Evolutionary conservation across 2,888 invertebrate species (phyloP), one percentile per base, ranked within the genome.

Genomic region (Eudemis profundana): DNA sequence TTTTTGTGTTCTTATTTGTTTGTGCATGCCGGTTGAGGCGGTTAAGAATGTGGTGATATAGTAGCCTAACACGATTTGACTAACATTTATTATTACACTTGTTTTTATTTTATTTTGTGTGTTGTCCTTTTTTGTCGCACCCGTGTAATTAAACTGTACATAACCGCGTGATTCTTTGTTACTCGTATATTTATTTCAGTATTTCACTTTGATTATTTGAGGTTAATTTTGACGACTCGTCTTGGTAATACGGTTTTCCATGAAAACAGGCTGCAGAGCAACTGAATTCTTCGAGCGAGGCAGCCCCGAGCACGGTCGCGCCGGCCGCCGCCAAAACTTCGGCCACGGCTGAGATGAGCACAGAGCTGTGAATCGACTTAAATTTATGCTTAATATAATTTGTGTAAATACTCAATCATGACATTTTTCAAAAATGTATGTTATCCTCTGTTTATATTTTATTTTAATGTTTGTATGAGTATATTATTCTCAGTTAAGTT

Each of bases 281-380:
- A 92, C 84, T 93, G 82, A 90, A 76, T 68, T 64, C 75, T 57
- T 51, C 78, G 57, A 74, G 72, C 63, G 81, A 78, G 66, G 74
- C 59, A 68, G 70, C 67, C 71, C 70, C 44, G 84, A 70, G 74
- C 68, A 73, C 74, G 60, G 70, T 72, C 63, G 73, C 72, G 68
- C 74, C 84, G 74, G 75, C 75, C 75, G 70, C 72, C 73, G 78
- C 74, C 75, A 84, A 85, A 70, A 76, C 85, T 47, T 75, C 85
- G 17, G 82, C 77, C 51, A 72, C 83, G 36, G 92, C 94, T 67
- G 95, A 95, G 90, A 95, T 95, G 95, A 95, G 95, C 85, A 95
- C 95, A 70, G 95, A 95, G 86, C 93, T 95, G 79, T 94, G 81
- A 92, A 74, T 42, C 19, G 44, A 46, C 59, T 57, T 36, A 14